Evolutionary conservation across 1,140 invertebrate species (phyloP).

Genomic region (Cyphomyrmex costatus): DNA sequence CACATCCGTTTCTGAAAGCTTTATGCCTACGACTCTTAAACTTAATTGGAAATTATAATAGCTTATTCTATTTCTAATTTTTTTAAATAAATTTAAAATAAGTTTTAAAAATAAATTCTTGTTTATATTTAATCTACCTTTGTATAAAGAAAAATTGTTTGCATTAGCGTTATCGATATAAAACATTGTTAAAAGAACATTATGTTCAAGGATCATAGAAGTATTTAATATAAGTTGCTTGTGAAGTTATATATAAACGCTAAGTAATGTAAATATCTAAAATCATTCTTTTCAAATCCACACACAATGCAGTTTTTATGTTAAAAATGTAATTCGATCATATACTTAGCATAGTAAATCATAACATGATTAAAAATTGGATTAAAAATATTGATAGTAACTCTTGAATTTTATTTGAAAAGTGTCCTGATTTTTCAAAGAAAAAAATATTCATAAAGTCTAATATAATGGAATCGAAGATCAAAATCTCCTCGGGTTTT

Average conservation of each 20-base stretch:
- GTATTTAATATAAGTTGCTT: too few species aligned
- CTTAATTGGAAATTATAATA: too few species aligned
- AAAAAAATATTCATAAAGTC: neutral
- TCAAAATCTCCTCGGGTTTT: neutral
- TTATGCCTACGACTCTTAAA: too few species aligned
- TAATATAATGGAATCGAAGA: neutral
- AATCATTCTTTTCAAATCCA: neutral
- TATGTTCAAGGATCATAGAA: too few species aligned
- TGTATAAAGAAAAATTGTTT: too few species aligned
- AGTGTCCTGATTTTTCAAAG: neutral
- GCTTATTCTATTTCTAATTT: too few species aligned
- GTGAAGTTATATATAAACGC: too few species aligned
- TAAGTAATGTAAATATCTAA: neutral
- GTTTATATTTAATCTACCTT: too few species aligned
- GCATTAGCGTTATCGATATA: conserved; percentile 32
- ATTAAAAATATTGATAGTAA: neutral
- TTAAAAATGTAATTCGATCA: neutral
- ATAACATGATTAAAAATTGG: neutral
- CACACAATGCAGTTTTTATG: neutral
- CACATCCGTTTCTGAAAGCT: too few species aligned
- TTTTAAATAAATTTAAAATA: too few species aligned
- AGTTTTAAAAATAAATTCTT: too few species aligned
- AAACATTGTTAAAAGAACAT: neutral
- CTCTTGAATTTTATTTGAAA: conserved; percentile 1
- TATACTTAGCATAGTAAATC: neutral